Percentiles rank a stretch among this genome's conserved stretches.
phyloP scores from a whole-genome alignment of 1,140 invertebrate genomes.

The Lerema accius region DNA sequence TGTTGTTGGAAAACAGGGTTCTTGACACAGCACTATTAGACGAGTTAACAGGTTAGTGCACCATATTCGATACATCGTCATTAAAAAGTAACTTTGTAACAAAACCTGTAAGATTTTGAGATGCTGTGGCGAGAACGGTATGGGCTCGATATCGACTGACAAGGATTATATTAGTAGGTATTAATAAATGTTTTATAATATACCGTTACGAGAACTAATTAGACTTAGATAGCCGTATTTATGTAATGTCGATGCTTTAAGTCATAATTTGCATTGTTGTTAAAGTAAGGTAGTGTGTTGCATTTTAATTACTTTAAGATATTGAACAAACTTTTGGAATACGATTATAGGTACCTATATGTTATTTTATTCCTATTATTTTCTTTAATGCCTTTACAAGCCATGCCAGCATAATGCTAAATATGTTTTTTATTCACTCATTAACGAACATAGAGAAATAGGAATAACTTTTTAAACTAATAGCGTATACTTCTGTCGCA shows the following conservation, averaged over 20 bases:
- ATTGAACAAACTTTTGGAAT: constrained; percentile 15
- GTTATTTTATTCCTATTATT: constrained; percentile 8
- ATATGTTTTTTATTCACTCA: constrained; percentile 14
- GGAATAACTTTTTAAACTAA: constrained; percentile 40
- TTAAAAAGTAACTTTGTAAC: too few species aligned
- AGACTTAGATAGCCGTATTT: constrained; percentile 66
- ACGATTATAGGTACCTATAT: too few species aligned
- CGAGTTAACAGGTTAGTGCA: not conserved
- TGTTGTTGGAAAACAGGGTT: constrained; percentile 43
- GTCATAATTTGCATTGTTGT: constrained; percentile 58
- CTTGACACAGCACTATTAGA: constrained; percentile 47
- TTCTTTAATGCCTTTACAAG: constrained; percentile 6
- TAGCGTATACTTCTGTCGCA: constrained; percentile 42
- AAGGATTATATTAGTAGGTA: constrained; percentile 57
- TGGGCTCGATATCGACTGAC: constrained; percentile 68
- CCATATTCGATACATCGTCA: not conserved
- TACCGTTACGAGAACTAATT: constrained; percentile 57
- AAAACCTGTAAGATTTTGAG: constrained; percentile 28
- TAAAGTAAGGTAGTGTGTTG: constrained; percentile 42
- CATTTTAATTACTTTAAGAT: constrained; percentile 45
- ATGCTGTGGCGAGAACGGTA: constrained; percentile 52
- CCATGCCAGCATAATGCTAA: constrained; percentile 15
- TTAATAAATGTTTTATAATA: constrained; percentile 71
- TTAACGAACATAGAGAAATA: constrained; percentile 9
- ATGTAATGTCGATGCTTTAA: constrained; percentile 55